Conservation (phyloP, 2,888 invertebrate species). For the Acrobeloides nanus region DNA sequence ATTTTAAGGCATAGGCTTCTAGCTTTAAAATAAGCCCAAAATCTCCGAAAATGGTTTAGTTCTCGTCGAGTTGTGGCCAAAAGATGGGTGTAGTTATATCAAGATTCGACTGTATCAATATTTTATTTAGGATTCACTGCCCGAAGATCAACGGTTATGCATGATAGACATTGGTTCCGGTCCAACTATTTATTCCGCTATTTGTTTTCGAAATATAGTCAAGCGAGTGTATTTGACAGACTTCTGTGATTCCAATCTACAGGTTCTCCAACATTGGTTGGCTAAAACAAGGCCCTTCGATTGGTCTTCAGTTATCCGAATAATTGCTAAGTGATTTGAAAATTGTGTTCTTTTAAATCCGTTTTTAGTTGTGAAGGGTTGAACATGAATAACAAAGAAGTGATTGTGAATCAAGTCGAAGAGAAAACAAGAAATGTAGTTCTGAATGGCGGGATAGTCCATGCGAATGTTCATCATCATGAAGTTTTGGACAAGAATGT, state of each 20-base stretch:
- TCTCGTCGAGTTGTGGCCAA: too few relatives aligned
- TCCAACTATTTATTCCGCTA: constrained; percentile 45
- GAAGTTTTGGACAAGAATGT: constrained; percentile 6
- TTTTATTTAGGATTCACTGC: constrained; percentile 11
- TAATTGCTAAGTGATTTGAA: constrained; percentile 29
- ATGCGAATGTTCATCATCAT: constrained; percentile 35
- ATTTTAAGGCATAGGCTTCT: too few relatives aligned
- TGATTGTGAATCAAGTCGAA: constrained; percentile 21
- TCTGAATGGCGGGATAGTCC: constrained; percentile 34
- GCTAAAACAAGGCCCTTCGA: constrained; percentile 21
- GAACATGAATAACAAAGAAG: constrained; percentile 14
- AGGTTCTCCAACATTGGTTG: constrained; percentile 29
- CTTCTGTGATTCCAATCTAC: constrained; percentile 36
- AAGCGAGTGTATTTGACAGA: constrained; percentile 38
- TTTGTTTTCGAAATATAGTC: constrained; percentile 44
- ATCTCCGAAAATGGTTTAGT: too few relatives aligned
- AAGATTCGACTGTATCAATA: too few relatives aligned
- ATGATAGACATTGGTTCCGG: constrained; percentile 42
- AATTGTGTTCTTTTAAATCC: constrained; percentile 11
- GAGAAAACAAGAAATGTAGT: constrained; percentile 23
- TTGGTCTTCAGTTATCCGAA: constrained; percentile 37
- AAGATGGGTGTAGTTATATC: too few relatives aligned
- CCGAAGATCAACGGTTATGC: constrained; percentile 25
- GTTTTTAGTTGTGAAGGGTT: constrained; percentile 34
- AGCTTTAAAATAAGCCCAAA: too few relatives aligned